Conservation (phyloP, 1,140 invertebrate genomes). For the Thrips palmi region DNA sequence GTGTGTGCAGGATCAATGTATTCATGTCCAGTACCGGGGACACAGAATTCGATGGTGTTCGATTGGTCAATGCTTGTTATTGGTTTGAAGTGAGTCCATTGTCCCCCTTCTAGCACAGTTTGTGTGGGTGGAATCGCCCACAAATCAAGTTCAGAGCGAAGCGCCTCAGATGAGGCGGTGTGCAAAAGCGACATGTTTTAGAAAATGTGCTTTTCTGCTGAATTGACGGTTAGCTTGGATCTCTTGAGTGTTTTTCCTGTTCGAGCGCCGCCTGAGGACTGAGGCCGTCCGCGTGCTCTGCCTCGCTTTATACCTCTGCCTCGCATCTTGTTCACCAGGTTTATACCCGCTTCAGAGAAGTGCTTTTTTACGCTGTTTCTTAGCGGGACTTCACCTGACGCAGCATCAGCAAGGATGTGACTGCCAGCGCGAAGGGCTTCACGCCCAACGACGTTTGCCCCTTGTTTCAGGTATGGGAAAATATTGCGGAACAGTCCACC, state of each 20-base stretch:
- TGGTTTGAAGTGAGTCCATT: conserved; percentile 23
- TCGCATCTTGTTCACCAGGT: too few relatives aligned
- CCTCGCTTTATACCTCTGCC: conserved; percentile 7
- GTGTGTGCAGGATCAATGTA: conserved; percentile 23
- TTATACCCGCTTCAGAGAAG: conserved; percentile 17
- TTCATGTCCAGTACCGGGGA: conserved; percentile 20
- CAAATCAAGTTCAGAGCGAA: conserved; percentile 24
- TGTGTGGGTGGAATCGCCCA: conserved; percentile 24
- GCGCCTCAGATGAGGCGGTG: conserved; percentile 16
- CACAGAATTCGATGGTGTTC: conserved; percentile 24
- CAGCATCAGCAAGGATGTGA: conserved; percentile 16
- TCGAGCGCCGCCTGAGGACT: too few relatives aligned
- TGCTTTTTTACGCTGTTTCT: conserved; percentile 16
- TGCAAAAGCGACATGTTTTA: too few relatives aligned
- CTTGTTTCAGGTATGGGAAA: conserved; percentile 17
- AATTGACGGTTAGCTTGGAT: conserved; percentile 6
- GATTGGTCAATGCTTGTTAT: conserved; percentile 20
- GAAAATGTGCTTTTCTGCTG: conserved; percentile 2
- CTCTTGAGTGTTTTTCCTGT: too few relatives aligned
- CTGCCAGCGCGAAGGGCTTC: conserved; percentile 17
- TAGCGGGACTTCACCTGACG: conserved; percentile 11
- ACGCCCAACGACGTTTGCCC: conserved; percentile 17
- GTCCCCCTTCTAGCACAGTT: conserved; percentile 21
- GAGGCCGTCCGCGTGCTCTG: too few relatives aligned
- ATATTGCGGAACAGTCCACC: conserved; percentile 18